phyloP scores from a whole-genome alignment of 2,113 vertebrate species.

The Caloenas nicobarica region DNA sequence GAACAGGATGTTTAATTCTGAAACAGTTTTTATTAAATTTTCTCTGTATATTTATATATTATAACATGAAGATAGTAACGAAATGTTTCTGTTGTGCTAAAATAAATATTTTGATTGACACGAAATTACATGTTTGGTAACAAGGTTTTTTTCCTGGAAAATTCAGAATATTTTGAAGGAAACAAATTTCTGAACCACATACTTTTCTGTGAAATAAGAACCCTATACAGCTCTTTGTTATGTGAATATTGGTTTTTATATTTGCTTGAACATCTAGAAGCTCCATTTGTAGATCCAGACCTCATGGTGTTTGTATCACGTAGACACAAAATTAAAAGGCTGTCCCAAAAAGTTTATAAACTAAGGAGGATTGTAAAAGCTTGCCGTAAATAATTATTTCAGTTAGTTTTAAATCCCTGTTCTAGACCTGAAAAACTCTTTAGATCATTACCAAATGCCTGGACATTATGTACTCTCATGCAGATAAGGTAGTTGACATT shows the following conservation, averaged over 20 bases:
- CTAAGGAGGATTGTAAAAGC: not conserved
- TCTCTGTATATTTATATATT: not conserved
- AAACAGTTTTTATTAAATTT: not conserved
- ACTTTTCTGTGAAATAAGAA: not conserved
- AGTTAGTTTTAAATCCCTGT: not conserved
- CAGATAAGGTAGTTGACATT: not conserved
- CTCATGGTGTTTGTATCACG: fast-evolving
- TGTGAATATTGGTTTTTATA: not conserved
- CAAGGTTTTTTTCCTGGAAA: not conserved
- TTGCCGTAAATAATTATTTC: not conserved
- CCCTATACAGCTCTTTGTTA: not conserved
- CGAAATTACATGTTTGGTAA: not conserved
- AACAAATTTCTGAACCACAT: not conserved
- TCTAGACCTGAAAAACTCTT: not conserved
- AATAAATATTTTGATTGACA: not conserved
- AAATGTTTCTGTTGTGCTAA: not conserved
- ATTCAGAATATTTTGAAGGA: not conserved
- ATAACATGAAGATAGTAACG: not conserved
- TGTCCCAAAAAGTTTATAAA: not conserved
- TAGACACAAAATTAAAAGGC: not conserved
- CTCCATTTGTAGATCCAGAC: not conserved
- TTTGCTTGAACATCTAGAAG: not conserved
- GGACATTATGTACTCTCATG: not conserved
- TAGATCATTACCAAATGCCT: not conserved
- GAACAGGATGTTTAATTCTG: not conserved